Base-by-base conservation (phyloP, 2,797 vertebrate genomes). In the Choloepus didactylus region DNA sequence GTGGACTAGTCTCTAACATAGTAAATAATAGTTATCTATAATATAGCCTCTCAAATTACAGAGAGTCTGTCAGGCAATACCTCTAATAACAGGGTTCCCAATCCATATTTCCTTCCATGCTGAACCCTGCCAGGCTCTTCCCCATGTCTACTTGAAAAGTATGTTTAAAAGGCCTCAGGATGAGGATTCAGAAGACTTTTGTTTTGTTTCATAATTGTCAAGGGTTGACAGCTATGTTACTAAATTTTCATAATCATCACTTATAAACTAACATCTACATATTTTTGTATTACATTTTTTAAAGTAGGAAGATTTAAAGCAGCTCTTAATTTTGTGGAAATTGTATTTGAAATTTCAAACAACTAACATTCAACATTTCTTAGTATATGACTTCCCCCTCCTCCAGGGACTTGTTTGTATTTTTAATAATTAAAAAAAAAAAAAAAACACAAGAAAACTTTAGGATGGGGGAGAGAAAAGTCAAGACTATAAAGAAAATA, bases 371-470 rank as follows among this genome's bases (percentile, higher is more conserved):
- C 6, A 90, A 16, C 41, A 49, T 38, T 2, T 72, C 21, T 89
- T 15, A 67, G 1, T 38, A 12, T 0, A 35, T 83, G 27, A 0
- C 38, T 77, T 66, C 75, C 9, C 86, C 27, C 18, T 72, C 9
- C 5, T 12, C 7, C 49, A 56, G 2, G 21, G 14, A 1, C n/a
- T 29, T 72, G 27, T 44, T 77, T 73, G 49, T 77, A 60, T 83
- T 91, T 92, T 62, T 41, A 31, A 49, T 70, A 66, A 87, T 77
- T 87, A 81, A 49, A 56, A 93, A 44, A 67, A 56, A 93, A 44
- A 67, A 60, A 64, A 89, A 62, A 62, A 0, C 56, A 46, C 66
- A 56, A 3, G 10, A 35, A 35, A 83, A 59, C 6, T 18, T 84
- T 25, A 88, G 12, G 14, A 9, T 14, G 35, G 35, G 35, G 35